Evolutionary conservation across 2,797 vertebrate genomes (phyloP).

Genomic region (Gambusia yucatana): DNA sequence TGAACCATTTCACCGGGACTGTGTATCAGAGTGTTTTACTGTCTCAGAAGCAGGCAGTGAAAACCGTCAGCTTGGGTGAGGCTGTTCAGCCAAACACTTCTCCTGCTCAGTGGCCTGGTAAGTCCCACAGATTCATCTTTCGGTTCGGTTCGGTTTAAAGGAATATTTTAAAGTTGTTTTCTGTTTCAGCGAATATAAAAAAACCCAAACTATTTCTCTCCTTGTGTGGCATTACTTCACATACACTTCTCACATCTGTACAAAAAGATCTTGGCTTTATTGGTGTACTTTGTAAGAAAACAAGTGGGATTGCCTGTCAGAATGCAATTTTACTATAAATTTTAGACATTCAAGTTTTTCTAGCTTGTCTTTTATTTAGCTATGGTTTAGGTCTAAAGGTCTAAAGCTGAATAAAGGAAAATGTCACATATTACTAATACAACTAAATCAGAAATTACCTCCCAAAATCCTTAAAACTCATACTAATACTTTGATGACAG

Average conservation of each 20-base stretch:
- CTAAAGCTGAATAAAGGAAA: neutral
- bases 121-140: constrained; percentile 25
- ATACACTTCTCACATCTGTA: neutral
- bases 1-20: constrained; percentile 94
- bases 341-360: neutral
- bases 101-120: constrained; percentile 98
- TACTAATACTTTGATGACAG: neutral
- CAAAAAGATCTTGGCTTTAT: neutral
- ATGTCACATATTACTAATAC: neutral
- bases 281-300: neutral
- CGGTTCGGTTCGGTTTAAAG: neutral
- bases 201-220: neutral
- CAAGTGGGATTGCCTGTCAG: neutral
- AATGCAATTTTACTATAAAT: neutral
- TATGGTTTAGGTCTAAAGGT: neutral
- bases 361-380: neutral
- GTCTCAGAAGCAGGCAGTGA: constrained; percentile 84
- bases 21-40: constrained; percentile 93
- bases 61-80: constrained; percentile 88
- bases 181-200: neutral
- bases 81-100: constrained; percentile 90
- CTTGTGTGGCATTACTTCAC: neutral
- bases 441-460: neutral
- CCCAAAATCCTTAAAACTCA: neutral
- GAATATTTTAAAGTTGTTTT: neutral